Conservation (phyloP, 2,113 vertebrate species). For the Cebidichthys violaceus region DNA sequence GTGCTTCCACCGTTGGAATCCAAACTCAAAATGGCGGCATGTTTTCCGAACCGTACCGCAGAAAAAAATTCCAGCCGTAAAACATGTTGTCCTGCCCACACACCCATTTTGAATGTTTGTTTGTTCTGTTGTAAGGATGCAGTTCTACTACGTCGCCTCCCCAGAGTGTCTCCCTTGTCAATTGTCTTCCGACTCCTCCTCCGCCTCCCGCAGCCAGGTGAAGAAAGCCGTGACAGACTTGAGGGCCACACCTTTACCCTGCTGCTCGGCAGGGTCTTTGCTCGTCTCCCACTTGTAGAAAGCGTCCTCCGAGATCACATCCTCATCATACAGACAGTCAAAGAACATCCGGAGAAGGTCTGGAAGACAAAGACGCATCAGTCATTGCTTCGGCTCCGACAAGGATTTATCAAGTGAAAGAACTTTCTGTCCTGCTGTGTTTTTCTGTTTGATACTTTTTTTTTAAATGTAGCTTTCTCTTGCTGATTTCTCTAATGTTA, state of each 20-base stretch:
- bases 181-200: conserved; percentile 99
- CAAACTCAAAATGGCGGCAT: conserved; percentile 81
- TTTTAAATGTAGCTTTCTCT: too few species aligned
- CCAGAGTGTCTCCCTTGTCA: conserved; percentile 83
- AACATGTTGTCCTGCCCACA: conserved; percentile 79
- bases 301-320: conserved; percentile 98
- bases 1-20: conserved; percentile 89
- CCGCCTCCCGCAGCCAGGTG: conserved; percentile 97
- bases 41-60: conserved; percentile 85
- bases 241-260: conserved; percentile 94
- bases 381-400: neutral
- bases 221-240: conserved; percentile 98
- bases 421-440: neutral
- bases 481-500: too few species aligned
- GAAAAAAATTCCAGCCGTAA: conserved; percentile 86
- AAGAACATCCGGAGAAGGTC: conserved; percentile 99
- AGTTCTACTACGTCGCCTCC: conserved; percentile 86
- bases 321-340: conserved; percentile 97
- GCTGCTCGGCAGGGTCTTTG: conserved; percentile 95
- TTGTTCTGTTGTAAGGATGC: conserved; percentile 76
- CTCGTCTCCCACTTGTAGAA: conserved; percentile 98
- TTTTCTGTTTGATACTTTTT: too few species aligned
- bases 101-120: conserved; percentile 82
- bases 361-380: conserved; percentile 56
- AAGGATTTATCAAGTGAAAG: neutral